Base-by-base conservation (phyloP, 2,113 vertebrate species). In the Corydoras maculifer region DNA sequence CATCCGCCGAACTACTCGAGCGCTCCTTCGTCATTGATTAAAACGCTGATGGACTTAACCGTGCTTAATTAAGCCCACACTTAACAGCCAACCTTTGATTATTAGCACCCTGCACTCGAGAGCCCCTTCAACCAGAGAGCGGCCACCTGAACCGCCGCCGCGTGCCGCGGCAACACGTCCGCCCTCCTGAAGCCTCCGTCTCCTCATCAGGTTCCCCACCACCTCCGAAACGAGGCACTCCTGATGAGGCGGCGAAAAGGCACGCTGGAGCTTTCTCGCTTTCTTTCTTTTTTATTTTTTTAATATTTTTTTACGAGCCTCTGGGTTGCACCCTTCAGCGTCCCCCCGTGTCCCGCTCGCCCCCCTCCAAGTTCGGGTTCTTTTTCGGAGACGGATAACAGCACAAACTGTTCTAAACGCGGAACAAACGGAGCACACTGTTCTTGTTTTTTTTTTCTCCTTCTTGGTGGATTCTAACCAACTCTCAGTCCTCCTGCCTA, bases 381-480 rank as follows among this genome's bases (percentile, higher is more conserved):
- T 50, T 29, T n/a, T 31, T 8, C 25, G 2, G 63, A 29, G 35
- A 77, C 35, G 9, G 67, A 74, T 71, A 68, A 68, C 58, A 68
- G 82, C 69, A 82, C 81, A 83, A 71, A 60, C 57, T 80, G 81
- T 84, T 83, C 82, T 78, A 79, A 73, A 75, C 49, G 72, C 51
- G 69, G 77, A 75, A 74, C 55, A 61, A 79, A 29, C 68, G 73
- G 82, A 79, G 80, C 84, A 69, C 70, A 8, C 69, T 75, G 79
- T 81, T 82, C 82, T 66, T 75, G 79, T 81, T 82, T 81, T 66
- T 75, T 71, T 54, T 1, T 58, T 4, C 49, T 30, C 68, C 53
- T 75, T 64, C 58, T 15, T 58, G 67, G 50, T 68, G 69, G 25
- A 69, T 62, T 72, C 53, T 72, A 64, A 57, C 60, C 69, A 68